phyloP scores from a whole-genome alignment of 2,888 invertebrate species.

The Drosophila stalkeri region DNA sequence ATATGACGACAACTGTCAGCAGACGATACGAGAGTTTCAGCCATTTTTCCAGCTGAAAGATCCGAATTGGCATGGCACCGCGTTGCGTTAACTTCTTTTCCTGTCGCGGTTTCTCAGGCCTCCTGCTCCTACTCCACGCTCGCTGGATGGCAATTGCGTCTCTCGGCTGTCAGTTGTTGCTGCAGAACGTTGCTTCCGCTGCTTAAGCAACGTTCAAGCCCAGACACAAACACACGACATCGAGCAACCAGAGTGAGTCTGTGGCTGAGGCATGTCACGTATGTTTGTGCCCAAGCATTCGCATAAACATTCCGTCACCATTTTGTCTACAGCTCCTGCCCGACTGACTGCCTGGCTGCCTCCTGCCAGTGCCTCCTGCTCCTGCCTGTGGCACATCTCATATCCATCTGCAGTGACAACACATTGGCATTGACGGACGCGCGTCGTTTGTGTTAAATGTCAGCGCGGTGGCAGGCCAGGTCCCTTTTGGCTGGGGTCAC shows the following conservation, averaged over 20 bases:
- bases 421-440: conserved; percentile 74
- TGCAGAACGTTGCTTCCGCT: conserved; percentile 63
- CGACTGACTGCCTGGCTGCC: neutral
- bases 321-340: conserved; percentile 26
- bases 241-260: conserved; percentile 19
- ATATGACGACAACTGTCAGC: conserved; percentile 67
- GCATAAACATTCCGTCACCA: conserved; percentile 75
- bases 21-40: conserved; percentile 50
- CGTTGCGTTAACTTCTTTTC: conserved; percentile 24
- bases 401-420: conserved; percentile 54
- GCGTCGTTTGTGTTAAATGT: conserved; percentile 75
- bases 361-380: neutral
- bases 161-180: conserved; percentile 60
- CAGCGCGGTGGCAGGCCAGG: conserved; percentile 39
- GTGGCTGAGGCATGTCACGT: conserved; percentile 66
- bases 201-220: conserved; percentile 49
- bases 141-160: conserved; percentile 15
- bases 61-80: conserved; percentile 42
- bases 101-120: conserved; percentile 27
- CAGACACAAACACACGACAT: conserved; percentile 14
- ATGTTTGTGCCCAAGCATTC: conserved; percentile 76
- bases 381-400: conserved; percentile 46
- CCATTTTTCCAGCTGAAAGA: conserved; percentile 66
- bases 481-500: conserved; percentile 60
- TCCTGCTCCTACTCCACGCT: conserved; percentile 6